Percentiles rank a stretch among this genome's conserved stretches.
phyloP scores from a whole-genome alignment of 2,113 vertebrate genomes.

The Pterocles gutturalis region DNA sequence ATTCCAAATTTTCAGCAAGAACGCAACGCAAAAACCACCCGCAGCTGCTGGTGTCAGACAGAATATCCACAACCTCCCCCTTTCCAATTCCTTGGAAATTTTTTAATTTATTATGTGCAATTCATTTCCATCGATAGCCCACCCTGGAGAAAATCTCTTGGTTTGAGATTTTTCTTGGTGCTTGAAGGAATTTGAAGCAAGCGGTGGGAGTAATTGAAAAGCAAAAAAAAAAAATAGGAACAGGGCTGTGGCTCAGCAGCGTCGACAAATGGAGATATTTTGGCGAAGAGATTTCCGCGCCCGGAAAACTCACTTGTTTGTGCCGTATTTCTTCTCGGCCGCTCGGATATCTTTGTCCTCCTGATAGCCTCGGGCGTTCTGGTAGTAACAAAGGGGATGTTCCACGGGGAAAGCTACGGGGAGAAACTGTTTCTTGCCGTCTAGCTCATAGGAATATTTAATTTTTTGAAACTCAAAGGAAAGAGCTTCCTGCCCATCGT shows the following conservation, averaged over 20 bases:
- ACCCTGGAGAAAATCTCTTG: background rate
- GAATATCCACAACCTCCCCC: background rate
- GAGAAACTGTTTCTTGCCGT: constrained; percentile 86
- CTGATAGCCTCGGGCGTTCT: constrained; percentile 89
- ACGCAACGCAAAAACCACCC: background rate
- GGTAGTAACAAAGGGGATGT: constrained; percentile 85
- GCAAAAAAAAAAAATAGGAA: background rate
- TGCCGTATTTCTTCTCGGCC: constrained; percentile 89
- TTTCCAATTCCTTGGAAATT: background rate
- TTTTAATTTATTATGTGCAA: background rate
- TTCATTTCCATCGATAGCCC: no score
- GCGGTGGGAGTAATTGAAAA: background rate
- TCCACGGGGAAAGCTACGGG: constrained; percentile 88
- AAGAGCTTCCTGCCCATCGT: constrained; percentile 81
- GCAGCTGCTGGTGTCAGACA: background rate
- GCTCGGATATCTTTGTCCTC: constrained; percentile 88
- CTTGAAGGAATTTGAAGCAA: background rate
- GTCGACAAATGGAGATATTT: accelerated
- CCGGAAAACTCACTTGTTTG: constrained; percentile 80
- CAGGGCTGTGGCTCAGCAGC: background rate
- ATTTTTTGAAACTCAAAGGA: constrained; percentile 98
- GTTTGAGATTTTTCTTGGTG: accelerated
- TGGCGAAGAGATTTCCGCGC: accelerated
- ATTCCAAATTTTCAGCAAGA: background rate
- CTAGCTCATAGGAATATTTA: constrained; percentile 85